Evolutionary conservation across 2,888 invertebrate species (phyloP).

Genomic region (Clanis bilineata): DNA sequence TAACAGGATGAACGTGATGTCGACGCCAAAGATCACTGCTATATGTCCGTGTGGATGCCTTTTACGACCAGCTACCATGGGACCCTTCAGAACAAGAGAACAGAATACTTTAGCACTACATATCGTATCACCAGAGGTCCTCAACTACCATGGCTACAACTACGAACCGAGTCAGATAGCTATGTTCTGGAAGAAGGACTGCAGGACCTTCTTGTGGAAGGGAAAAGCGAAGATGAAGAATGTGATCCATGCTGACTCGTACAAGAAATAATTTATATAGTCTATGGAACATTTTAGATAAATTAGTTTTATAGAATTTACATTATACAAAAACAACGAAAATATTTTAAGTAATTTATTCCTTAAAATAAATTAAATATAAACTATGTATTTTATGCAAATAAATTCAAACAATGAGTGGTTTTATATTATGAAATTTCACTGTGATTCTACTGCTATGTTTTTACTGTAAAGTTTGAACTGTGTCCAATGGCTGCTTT

Average conservation of each 20-base stretch:
- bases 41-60: slow-evolving; percentile 75
- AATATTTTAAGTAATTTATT: slow-evolving; percentile 35
- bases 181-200: slow-evolving; percentile 86
- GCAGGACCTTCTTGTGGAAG: slow-evolving; percentile 85
- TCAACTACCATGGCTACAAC: slow-evolving; percentile 79
- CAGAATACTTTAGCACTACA: slow-evolving; percentile 66
- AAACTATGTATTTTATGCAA: slow-evolving; percentile 11
- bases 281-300: slow-evolving; percentile 15
- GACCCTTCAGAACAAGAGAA: slow-evolving; percentile 71
- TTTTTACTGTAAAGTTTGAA: slow-evolving; percentile 84
- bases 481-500: slow-evolving; percentile 79
- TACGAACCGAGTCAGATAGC: slow-evolving; percentile 83
- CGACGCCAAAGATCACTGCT: slow-evolving; percentile 52
- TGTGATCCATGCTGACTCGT: slow-evolving; percentile 51
- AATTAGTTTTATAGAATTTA: slow-evolving; percentile 19
- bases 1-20: slow-evolving; percentile 54
- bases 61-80: slow-evolving; percentile 54
- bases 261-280: slow-evolving; percentile 41
- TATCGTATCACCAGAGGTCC: slow-evolving; percentile 77
- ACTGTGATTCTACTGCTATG: not conserved
- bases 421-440: not conserved
- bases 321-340: slow-evolving; percentile 22
- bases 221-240: slow-evolving; percentile 61
- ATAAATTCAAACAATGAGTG: slow-evolving; percentile 12
- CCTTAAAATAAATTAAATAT: slow-evolving; percentile 26